phyloP scores from a whole-genome alignment of 2,797 vertebrate species.

The Pantherophis alleghaniensis region DNA sequence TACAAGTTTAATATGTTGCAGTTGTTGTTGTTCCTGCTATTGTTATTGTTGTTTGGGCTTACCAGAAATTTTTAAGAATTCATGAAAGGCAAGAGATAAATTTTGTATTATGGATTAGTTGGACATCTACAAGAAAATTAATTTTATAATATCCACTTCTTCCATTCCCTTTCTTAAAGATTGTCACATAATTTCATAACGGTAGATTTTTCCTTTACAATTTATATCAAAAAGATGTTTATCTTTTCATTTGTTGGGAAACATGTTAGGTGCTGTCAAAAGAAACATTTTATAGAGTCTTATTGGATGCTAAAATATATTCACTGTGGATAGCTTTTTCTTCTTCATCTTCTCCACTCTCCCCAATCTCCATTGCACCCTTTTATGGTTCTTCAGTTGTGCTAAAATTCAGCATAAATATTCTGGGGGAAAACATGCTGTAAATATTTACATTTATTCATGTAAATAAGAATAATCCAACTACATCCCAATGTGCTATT shows the following conservation, averaged over 20 bases:
- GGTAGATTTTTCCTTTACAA: background rate
- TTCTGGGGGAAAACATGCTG: slow-evolving; percentile 45
- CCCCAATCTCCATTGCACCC: background rate
- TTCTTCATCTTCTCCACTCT: background rate
- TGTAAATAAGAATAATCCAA: slow-evolving; percentile 53
- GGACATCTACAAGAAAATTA: background rate
- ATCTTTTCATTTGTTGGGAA: slow-evolving; percentile 26
- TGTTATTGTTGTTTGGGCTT: background rate
- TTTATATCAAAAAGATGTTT: slow-evolving; percentile 9
- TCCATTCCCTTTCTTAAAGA: background rate
- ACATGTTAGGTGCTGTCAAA: background rate
- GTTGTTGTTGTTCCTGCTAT: background rate
- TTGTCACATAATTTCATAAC: background rate
- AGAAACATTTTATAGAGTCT: slow-evolving; percentile 17
- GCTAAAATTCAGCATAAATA: slow-evolving; percentile 42
- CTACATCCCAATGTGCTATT: slow-evolving; percentile 41
- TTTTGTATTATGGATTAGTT: background rate
- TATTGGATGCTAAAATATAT: slow-evolving; percentile 30
- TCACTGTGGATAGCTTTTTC: slow-evolving; percentile 11
- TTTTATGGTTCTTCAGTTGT: slow-evolving; percentile 28
- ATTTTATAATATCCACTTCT: background rate
- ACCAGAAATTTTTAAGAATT: background rate
- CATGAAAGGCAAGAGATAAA: background rate
- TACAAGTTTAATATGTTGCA: background rate
- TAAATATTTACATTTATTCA: slow-evolving; percentile 68